Evolutionary conservation across 2,797 vertebrate genomes (phyloP).

Genomic region (Pangasius larnaudii): DNA sequence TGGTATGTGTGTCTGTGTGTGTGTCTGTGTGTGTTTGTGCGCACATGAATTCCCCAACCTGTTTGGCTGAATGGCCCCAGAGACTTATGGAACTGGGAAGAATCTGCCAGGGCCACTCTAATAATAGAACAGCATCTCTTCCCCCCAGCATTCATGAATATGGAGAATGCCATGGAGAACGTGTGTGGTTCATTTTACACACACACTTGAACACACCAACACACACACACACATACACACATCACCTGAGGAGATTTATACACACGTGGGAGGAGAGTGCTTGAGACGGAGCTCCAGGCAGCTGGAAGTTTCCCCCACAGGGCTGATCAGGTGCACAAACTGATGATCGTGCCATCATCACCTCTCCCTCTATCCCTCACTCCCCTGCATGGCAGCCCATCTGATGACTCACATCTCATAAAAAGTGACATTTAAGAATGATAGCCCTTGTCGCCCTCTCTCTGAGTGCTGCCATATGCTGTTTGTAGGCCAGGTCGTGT

Average conservation of each 20-base stretch:
- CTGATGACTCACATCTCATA: conserved; percentile 46
- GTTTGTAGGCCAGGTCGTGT: conserved; percentile 39
- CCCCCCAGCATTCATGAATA: conserved; percentile 75
- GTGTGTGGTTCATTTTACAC: conserved; percentile 25
- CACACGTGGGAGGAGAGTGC: conserved; percentile 20
- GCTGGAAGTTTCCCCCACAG: conserved; percentile 36
- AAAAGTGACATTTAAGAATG: conserved; percentile 43
- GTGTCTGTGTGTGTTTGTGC: conserved; percentile 5
- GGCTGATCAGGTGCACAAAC: conserved; percentile 47
- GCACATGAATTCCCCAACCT: conserved; percentile 20
- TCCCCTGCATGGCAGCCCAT: conserved; percentile 18
- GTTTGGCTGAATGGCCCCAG: conserved; percentile 32
- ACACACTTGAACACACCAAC: conserved; percentile 16
- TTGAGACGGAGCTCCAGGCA: conserved; percentile 25
- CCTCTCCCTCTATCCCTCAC: conserved; percentile 23
- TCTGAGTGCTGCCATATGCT: conserved; percentile 43
- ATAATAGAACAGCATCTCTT: conserved; percentile 74
- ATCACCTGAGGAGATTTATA: conserved; percentile 27
- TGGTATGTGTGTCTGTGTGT: background rate
- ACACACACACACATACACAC: conserved; percentile 20
- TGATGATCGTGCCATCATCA: conserved; percentile 38
- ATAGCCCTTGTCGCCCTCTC: conserved; percentile 31
- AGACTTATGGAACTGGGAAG: conserved; percentile 40
- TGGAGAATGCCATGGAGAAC: conserved; percentile 60
- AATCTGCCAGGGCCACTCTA: conserved; percentile 59